phyloP scores from a whole-genome alignment of 2,797 vertebrate genomes.

The Melopsittacus undulatus region DNA sequence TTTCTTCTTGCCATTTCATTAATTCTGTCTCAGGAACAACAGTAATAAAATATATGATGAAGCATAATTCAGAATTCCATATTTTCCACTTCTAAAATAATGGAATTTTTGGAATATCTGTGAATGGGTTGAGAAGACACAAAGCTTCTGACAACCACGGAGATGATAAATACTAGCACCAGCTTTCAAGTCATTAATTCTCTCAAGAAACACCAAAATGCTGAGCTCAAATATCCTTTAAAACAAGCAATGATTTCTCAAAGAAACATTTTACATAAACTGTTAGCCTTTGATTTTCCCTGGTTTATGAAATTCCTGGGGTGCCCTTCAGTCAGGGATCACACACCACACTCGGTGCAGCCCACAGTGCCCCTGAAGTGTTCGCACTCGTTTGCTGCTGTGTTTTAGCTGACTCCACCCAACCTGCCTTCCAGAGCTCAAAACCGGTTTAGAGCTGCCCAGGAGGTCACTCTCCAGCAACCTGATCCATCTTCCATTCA shows the following conservation, averaged over 20 bases:
- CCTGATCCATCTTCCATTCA: background rate
- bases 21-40: background rate
- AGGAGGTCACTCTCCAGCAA: background rate
- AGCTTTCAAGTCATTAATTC: background rate
- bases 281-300: background rate
- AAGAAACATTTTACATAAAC: background rate
- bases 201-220: background rate
- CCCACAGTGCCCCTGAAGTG: background rate
- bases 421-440: background rate
- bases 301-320: background rate
- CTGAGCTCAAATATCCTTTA: background rate
- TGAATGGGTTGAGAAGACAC: background rate
- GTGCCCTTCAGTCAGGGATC: background rate
- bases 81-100: background rate
- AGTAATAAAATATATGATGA: background rate
- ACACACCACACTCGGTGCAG: background rate
- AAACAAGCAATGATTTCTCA: background rate
- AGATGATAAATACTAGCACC: background rate
- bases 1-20: constrained; percentile 21
- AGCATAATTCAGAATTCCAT: background rate
- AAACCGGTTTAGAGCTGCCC: background rate
- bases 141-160: background rate
- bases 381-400: too few species aligned
- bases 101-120: background rate
- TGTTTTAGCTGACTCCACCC: background rate